A percentile compares a stretch with the other conserved stretches of the same genome.
Evolutionary conservation across 2,888 invertebrate genomes (phyloP).

Genomic region (Neocrepidodera transversa): DNA sequence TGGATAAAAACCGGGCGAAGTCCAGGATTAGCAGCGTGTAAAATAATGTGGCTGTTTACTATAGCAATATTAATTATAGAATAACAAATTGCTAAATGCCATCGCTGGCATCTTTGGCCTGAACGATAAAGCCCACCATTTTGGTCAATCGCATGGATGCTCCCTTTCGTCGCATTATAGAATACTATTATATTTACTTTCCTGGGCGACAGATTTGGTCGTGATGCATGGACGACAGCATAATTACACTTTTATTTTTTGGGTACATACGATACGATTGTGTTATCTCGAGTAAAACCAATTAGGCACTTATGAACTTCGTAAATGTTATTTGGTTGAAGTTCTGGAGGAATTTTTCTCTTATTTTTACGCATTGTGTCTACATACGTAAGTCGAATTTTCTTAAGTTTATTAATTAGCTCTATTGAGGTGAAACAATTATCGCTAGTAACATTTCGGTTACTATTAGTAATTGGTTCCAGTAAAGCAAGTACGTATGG

Average conservation of each 20-base stretch:
- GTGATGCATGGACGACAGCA: slow-evolving; percentile 44
- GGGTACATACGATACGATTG: slow-evolving; percentile 17
- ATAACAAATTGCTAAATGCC: slow-evolving; percentile 1
- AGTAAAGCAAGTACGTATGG: slow-evolving; percentile 35
- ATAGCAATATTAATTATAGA: not conserved
- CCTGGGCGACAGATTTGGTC: not conserved
- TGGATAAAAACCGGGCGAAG: not conserved
- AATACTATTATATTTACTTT: not conserved
- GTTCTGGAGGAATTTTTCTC: slow-evolving; percentile 45
- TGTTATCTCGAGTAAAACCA: slow-evolving; percentile 40
- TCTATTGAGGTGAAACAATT: slow-evolving; percentile 43
- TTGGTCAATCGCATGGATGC: too few species aligned
- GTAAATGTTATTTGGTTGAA: slow-evolving; percentile 40
- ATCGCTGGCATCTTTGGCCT: not conserved
- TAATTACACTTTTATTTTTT: slow-evolving; percentile 39
- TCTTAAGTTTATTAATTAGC: slow-evolving; percentile 33
- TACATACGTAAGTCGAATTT: slow-evolving; percentile 41
- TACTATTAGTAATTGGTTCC: slow-evolving; percentile 36
- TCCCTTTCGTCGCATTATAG: not conserved
- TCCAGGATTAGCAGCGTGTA: slow-evolving; percentile 2
- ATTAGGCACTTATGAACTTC: slow-evolving; percentile 3
- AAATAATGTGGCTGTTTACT: not conserved
- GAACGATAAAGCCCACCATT: too few species aligned
- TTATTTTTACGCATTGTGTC: slow-evolving; percentile 49
- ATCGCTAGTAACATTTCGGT: slow-evolving; percentile 44